Evolutionary conservation across 2,888 invertebrate genomes (phyloP).

Genomic region (Alloscopus bannaensis): DNA sequence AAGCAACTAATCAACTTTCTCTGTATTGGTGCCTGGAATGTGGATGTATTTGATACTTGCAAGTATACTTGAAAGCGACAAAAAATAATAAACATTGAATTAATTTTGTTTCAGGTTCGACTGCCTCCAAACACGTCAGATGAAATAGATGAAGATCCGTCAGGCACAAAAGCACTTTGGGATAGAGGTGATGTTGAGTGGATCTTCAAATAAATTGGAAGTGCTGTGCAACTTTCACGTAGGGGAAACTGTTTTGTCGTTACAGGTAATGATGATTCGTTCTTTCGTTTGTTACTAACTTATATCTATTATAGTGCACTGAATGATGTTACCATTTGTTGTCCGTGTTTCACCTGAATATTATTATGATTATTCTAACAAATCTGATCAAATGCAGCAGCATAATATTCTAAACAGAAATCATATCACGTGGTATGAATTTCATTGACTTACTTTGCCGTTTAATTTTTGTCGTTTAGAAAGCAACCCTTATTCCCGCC

Average conservation of each 20-base stretch:
- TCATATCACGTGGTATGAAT: too few relatives aligned
- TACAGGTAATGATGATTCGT: slow-evolving; percentile 79
- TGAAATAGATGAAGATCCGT: slow-evolving; percentile 99
- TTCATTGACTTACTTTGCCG: too few relatives aligned
- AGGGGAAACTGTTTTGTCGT: slow-evolving; percentile 96
- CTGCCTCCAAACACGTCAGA: slow-evolving; percentile 94
- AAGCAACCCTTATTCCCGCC: slow-evolving; percentile 96
- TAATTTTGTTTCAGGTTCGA: slow-evolving; percentile 79
- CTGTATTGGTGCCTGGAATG: too few relatives aligned
- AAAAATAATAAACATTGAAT: too few relatives aligned
- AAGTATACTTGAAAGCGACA: too few relatives aligned
- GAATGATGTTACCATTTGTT: slow-evolving; percentile 70
- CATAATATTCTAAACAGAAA: background rate
- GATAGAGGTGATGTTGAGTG: slow-evolving; percentile 90
- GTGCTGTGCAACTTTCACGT: slow-evolving; percentile 95
- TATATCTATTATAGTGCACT: slow-evolving; percentile 1
- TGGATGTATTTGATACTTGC: too few relatives aligned
- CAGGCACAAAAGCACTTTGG: slow-evolving; percentile 98
- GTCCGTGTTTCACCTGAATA: slow-evolving; percentile 73
- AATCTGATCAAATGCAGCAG: too few relatives aligned
- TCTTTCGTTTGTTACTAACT: background rate
- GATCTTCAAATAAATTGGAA: slow-evolving; percentile 98
- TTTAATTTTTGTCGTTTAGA: too few relatives aligned
- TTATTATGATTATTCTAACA: slow-evolving; percentile 70
- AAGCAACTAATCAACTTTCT: slow-evolving; percentile 47